Base-by-base conservation (phyloP, 2,113 vertebrate species). In the Nibea albiflora region DNA sequence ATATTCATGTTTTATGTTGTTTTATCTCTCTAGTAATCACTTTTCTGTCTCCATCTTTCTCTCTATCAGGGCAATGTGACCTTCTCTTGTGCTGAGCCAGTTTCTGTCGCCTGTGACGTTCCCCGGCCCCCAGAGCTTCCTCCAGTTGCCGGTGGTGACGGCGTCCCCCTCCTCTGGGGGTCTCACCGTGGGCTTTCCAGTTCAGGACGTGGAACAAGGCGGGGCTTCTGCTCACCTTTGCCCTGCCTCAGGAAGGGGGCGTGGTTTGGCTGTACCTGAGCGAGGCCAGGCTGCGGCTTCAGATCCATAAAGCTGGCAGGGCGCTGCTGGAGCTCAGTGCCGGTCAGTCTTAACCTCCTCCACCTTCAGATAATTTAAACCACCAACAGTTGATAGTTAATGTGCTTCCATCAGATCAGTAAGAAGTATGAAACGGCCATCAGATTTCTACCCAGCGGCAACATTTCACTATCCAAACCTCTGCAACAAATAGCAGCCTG, bases 191-290 rank as follows among this genome's bases (percentile, higher is more conserved):
- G 90, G 87, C 67, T 96, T 96, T 99, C 84, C 95, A 98, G 67
- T 98, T 99, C 93, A 94, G 97, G 52, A 99, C 98, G 0, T 99
- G 98, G 98, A 97, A 98, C 90, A 93, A 93, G 62, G 96, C 91
- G 0, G 98, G 97, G n/a, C 95, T 97, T 61, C 90, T 99, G 8
- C 86, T 98, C 39, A 96, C 93, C 81, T 95, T 89, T 66, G 95
- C 95, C 86, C 90, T 96, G 5, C 91, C 91, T 0, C 82, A 84
- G 11, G 63, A 92, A 73, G 94, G 93, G 0, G 95, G 95, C 3
- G 85, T 90, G 67, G 91, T 95, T 79, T 92, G 96, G 88, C 88
- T 98, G 63, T 92, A 95, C 92, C 94, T 99, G 82, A 95, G 83
- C 4, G 95, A 97, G 53, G 96, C 95, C 17, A 96, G 92, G 86